These are phyloP conservation scores for Gastrophryne carolinensis DNA, from an alignment of 2,797 vertebrate genomes.

Conservation along the genomic window DNA sequence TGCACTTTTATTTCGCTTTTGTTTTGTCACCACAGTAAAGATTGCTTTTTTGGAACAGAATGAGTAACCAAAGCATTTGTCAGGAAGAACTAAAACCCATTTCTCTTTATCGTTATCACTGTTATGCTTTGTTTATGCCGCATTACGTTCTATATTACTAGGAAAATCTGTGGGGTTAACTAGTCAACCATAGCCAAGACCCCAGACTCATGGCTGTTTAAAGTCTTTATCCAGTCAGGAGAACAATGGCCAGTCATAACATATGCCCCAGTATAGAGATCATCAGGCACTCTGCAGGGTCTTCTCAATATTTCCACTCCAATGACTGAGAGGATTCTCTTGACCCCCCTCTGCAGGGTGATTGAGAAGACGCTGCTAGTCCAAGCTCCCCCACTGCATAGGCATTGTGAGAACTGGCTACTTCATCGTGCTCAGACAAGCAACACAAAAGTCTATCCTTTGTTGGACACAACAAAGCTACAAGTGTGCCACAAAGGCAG, in stretches of 20 bases:
- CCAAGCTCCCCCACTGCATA: constrained; percentile 80
- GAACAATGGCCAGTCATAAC: constrained; percentile 91
- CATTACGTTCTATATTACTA: neutral
- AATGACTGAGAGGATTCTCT: constrained; percentile 98
- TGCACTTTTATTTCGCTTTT: neutral
- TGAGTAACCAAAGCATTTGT: neutral
- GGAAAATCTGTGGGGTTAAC: neutral
- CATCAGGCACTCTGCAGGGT: constrained; percentile 63
- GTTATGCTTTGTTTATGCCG: neutral
- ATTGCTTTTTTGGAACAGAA: neutral
- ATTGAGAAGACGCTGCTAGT: constrained; percentile 82
- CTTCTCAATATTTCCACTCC: constrained; percentile 96
- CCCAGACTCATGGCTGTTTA: constrained; percentile 76
- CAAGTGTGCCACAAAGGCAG: constrained; percentile 77
- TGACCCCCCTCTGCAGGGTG: constrained; percentile 76
- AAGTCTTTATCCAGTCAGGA: constrained; percentile 77
- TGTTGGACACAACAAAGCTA: constrained; percentile 69
- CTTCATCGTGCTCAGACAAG: constrained; percentile 77
- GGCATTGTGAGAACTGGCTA: constrained; percentile 88
- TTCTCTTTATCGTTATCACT: too few relatives aligned
- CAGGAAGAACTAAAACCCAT: too few relatives aligned
- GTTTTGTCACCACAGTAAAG: neutral
- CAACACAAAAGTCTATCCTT: constrained; percentile 85
- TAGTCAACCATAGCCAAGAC: neutral
- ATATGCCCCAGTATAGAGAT: constrained; percentile 74